Conservation (phyloP, 2,888 invertebrate genomes). For the Tetropium fuscum region DNA sequence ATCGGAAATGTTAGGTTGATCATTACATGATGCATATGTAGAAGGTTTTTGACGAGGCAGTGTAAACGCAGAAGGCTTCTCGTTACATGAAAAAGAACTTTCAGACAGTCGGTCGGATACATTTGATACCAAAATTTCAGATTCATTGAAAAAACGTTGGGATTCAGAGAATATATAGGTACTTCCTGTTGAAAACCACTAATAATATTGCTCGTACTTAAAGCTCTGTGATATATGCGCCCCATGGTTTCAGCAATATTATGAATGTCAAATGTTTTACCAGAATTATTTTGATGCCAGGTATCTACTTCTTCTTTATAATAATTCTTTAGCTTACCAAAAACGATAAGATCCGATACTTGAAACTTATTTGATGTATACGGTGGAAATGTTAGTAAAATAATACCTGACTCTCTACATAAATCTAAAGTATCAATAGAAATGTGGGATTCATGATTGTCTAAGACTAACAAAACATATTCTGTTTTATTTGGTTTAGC, state of each 20-base stretch:
- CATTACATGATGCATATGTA: neutral
- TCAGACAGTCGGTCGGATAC: conserved; percentile 1
- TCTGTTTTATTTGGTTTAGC: conserved; percentile 36
- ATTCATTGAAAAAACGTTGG: neutral
- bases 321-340: neutral
- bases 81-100: neutral
- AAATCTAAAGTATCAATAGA: conserved; percentile 11
- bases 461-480: conserved; percentile 52
- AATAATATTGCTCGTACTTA: conserved; percentile 3
- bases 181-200: conserved; percentile 1
- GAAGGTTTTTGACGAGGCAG: neutral
- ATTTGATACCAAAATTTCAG: conserved; percentile 6
- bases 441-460: conserved; percentile 55
- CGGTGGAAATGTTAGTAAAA: conserved; percentile 28
- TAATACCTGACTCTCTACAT: conserved; percentile 28
- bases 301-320: neutral
- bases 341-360: neutral
- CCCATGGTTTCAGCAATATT: conserved; percentile 4
- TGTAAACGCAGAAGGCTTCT: neutral
- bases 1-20: neutral
- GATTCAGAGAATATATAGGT: neutral
- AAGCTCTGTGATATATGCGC: neutral
- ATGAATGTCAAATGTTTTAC: conserved; percentile 7
- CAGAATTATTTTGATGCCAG: conserved; percentile 2
- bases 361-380: conserved; percentile 24